Conservation (phyloP, 2,113 vertebrate genomes). For the Protobothrops mucrosquamatus region DNA sequence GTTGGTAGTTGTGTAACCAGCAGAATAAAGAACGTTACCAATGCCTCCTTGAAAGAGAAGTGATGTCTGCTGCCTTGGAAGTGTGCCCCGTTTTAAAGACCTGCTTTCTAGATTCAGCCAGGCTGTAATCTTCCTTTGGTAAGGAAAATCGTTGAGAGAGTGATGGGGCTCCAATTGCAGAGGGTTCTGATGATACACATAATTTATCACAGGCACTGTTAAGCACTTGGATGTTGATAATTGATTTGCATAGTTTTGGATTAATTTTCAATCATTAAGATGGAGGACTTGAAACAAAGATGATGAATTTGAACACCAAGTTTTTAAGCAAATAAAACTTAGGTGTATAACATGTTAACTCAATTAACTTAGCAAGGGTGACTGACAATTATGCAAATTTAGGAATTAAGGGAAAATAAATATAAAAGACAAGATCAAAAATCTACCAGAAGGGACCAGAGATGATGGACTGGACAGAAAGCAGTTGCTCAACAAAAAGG, state of each 20-base stretch:
- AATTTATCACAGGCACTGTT: not conserved
- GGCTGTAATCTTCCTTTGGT: no score
- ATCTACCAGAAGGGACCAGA: not conserved
- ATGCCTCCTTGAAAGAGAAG: not conserved
- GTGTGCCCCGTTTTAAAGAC: no score
- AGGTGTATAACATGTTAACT: no score
- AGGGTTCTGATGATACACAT: not conserved
- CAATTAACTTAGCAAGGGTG: not conserved
- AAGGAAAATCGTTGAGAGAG: no score
- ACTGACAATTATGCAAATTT: not conserved
- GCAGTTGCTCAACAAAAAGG: not conserved
- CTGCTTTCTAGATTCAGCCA: no score
- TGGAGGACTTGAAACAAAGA: not conserved
- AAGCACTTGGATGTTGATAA: not conserved
- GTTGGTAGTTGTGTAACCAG: not conserved
- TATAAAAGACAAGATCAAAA: not conserved
- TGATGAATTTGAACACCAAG: not conserved
- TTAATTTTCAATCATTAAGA: not conserved
- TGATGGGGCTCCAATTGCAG: not conserved
- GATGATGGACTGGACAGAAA: not conserved
- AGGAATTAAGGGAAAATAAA: not conserved
- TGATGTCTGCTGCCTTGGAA: not conserved
- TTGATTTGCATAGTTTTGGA: not conserved
- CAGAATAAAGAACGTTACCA: not conserved
- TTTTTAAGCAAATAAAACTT: not conserved